Evolutionary conservation across 2,888 invertebrate species (phyloP), one percentile per base, ranked within the genome.

Genomic region (Microctonus aethiopoides): DNA sequence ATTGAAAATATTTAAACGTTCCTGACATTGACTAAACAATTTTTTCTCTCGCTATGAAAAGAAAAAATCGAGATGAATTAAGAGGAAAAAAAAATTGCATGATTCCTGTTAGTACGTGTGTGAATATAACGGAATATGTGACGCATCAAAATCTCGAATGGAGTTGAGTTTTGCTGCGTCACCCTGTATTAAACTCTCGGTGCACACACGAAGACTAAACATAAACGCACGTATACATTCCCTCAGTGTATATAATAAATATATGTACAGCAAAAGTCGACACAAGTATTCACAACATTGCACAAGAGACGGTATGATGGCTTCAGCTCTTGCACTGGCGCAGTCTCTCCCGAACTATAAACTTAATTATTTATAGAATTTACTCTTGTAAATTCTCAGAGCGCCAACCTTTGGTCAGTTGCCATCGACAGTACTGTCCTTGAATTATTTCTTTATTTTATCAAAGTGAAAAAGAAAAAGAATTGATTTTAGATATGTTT

Each of bases 351-450:
- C 32, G 16, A 62, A 66, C 59, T 26, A 51, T 51, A 68, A 77
- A 75, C 67, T 76, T 74, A 71, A 76, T 78, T 76, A 78, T 80
- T 79, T 77, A 75, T 71, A 70, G 71, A 73, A 74, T 74, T 68
- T 62, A 63, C 59, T 67, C 46, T 64, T 62, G 67, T 51, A 63
- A 46, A 29, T 63, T 63, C 22, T 22, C 63, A 54, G 24, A 13
- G 54, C 26, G 11, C 54, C 26, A 5, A 54, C 54, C 26, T 54
- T 9, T 54, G 46, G 26, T 54, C 54, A 26, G 11, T 24, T 2
- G 54, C 24, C 26, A 5, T 26, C 26, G 52, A 13, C 24, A 9
- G 36, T 56, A 46, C 24, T 32, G 36, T 22, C 39, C n/a, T 64
- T 34, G 56, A 54, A 54, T 10, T 41, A 11, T 41, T n/a, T 41